These are phyloP conservation scores for Hydrozoanthus gracilis DNA, from an alignment of 92 coral and sea anemone species.

Conservation along the genomic window DNA sequence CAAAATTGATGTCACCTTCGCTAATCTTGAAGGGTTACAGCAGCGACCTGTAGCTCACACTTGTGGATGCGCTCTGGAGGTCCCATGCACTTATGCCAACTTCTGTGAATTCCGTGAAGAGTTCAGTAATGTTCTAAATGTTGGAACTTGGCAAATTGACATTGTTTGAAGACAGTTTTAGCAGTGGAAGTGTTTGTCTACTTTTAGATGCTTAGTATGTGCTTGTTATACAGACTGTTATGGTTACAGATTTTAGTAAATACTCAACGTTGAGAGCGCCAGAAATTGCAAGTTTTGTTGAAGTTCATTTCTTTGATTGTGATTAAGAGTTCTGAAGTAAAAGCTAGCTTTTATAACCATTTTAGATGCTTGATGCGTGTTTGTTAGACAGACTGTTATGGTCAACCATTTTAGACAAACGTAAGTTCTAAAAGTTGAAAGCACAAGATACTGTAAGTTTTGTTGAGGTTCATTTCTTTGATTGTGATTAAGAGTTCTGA, in stretches of 20 bases:
- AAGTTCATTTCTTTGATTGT: too few relatives aligned
- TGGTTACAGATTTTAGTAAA: neutral
- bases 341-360: too few relatives aligned
- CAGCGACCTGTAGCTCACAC: conserved; percentile 61
- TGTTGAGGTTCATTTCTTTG: too few relatives aligned
- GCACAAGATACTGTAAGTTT: too few relatives aligned
- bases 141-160: conserved; percentile 67
- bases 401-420: neutral
- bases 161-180: conserved; percentile 46
- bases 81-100: conserved; percentile 64
- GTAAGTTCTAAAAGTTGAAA: neutral
- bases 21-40: conserved; percentile 64
- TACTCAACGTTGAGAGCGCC: neutral
- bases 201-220: too few relatives aligned
- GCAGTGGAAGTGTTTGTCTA: too few relatives aligned
- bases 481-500: neutral
- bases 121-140: conserved; percentile 58
- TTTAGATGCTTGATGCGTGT: too few relatives aligned
- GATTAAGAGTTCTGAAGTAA: neutral
- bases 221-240: too few relatives aligned
- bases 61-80: conserved; percentile 60
- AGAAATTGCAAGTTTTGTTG: too few relatives aligned
- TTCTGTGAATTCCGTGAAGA: conserved; percentile 69
- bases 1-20: conserved; percentile 47
- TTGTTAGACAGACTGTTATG: too few relatives aligned